phyloP scores from a whole-genome alignment of 1,140 invertebrate genomes.

The Aphaenogaster floridana region DNA sequence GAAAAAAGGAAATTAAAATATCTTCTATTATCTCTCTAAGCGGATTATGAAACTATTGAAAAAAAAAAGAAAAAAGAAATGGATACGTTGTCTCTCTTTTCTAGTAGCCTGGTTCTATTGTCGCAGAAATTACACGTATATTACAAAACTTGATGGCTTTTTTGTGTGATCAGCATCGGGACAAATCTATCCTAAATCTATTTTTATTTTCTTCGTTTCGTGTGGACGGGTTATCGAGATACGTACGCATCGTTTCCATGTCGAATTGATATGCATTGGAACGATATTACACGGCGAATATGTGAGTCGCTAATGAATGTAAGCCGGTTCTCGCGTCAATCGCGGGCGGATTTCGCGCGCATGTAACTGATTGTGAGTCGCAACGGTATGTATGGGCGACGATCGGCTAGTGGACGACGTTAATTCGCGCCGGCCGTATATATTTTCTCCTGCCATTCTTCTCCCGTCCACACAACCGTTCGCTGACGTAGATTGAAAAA shows the following conservation, averaged over 20 bases:
- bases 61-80: not conserved
- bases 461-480: slow-evolving; percentile 13
- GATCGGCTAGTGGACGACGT: not conserved
- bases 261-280: not conserved
- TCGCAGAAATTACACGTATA: slow-evolving; percentile 2
- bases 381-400: not conserved
- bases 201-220: not conserved
- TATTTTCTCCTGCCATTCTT: slow-evolving; percentile 33
- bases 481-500: slow-evolving; percentile 80
- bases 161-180: not conserved
- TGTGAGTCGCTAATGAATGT: not conserved
- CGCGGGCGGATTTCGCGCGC: not conserved
- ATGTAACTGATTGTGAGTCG: not conserved
- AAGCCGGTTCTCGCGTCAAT: not conserved
- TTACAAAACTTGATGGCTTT: not conserved
- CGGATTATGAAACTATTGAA: slow-evolving; percentile 6
- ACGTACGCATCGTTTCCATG: not conserved
- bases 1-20: not conserved
- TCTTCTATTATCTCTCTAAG: slow-evolving; percentile 8
- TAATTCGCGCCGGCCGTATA: slow-evolving; percentile 37
- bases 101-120: not conserved
- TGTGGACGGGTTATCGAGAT: not conserved
- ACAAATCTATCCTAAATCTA: not conserved
- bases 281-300: not conserved
- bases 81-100: not conserved